Evolutionary conservation across 2,888 invertebrate species (phyloP).

Genomic region (Belgica antarctica): DNA sequence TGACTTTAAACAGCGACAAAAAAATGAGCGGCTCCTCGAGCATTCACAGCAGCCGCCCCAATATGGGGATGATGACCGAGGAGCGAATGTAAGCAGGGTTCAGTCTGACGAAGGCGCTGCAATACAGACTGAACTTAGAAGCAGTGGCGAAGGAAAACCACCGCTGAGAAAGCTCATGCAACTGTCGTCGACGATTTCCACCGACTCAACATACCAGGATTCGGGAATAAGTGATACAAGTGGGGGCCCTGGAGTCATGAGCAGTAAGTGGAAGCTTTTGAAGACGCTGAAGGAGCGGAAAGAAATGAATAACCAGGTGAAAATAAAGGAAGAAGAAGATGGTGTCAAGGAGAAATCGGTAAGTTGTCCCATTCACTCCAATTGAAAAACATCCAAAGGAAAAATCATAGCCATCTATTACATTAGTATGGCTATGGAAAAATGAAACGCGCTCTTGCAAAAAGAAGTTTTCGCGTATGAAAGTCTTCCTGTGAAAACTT

Average conservation of each 20-base stretch:
- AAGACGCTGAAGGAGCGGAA: conserved; percentile 87
- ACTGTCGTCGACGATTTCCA: conserved; percentile 36
- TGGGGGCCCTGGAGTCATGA: conserved; percentile 60
- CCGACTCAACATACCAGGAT: conserved; percentile 50
- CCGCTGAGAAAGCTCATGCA: conserved; percentile 17
- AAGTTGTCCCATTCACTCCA: conserved; percentile 51
- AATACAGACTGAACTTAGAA: conserved; percentile 46
- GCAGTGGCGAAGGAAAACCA: background rate
- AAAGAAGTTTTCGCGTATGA: background rate
- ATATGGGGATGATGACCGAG: conserved; percentile 38
- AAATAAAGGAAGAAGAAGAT: conserved; percentile 63
- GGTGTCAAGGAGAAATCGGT: conserved; percentile 63
- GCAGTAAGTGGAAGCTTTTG: conserved; percentile 87
- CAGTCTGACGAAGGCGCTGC: conserved; percentile 48
- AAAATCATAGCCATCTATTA: too few relatives aligned
- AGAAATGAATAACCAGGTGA: conserved; percentile 72
- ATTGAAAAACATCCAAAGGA: too few relatives aligned
- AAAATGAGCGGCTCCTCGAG: conserved; percentile 47
- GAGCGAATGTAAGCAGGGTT: conserved; percentile 21
- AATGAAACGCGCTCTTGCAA: too few relatives aligned
- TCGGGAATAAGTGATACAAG: conserved; percentile 51
- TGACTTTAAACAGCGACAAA: conserved; percentile 44
- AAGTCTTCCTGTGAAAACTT: background rate
- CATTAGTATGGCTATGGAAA: too few relatives aligned
- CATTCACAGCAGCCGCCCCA: conserved; percentile 51